Percentiles rank a stretch among this genome's conserved stretches.
These are phyloP conservation scores for Aplocera efformata DNA, from an alignment of 2,888 invertebrate species.

Conservation along the genomic window DNA sequence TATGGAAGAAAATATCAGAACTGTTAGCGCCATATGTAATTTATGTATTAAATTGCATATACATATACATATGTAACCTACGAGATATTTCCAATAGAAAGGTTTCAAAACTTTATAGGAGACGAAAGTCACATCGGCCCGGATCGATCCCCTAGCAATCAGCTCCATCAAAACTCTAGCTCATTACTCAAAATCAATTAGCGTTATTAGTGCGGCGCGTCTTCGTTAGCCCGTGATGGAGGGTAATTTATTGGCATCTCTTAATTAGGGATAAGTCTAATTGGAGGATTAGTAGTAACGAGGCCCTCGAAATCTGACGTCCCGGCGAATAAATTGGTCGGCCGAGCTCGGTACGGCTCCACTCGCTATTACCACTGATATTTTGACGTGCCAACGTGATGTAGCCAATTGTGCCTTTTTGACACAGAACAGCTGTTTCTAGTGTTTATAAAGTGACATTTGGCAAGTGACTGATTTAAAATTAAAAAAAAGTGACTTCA, in stretches of 20 bases:
- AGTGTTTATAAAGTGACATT: too few species aligned
- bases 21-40: not conserved
- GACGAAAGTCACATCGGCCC: conserved; percentile 5
- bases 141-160: conserved; percentile 67
- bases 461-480: too few species aligned
- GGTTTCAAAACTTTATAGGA: too few species aligned
- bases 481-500: too few species aligned
- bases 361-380: conserved; percentile 59
- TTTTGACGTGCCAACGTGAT: conserved; percentile 65
- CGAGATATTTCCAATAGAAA: too few species aligned
- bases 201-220: conserved; percentile 79
- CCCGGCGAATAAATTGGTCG: conserved; percentile 77
- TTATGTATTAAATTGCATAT: too few species aligned
- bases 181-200: conserved; percentile 81
- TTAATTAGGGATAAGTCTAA: conserved; percentile 83
- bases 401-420: too few species aligned
- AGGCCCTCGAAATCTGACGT: conserved; percentile 81
- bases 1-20: too few species aligned
- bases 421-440: too few species aligned
- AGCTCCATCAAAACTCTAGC: conserved; percentile 78
- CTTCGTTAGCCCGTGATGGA: conserved; percentile 81
- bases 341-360: conserved; percentile 58
- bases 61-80: too few species aligned
- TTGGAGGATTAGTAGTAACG: conserved; percentile 82
- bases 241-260: conserved; percentile 82